Evolutionary conservation across 2,797 vertebrate genomes (phyloP), one percentile per base, ranked within the genome.

Genomic region (Microcaecilia unicolor): DNA sequence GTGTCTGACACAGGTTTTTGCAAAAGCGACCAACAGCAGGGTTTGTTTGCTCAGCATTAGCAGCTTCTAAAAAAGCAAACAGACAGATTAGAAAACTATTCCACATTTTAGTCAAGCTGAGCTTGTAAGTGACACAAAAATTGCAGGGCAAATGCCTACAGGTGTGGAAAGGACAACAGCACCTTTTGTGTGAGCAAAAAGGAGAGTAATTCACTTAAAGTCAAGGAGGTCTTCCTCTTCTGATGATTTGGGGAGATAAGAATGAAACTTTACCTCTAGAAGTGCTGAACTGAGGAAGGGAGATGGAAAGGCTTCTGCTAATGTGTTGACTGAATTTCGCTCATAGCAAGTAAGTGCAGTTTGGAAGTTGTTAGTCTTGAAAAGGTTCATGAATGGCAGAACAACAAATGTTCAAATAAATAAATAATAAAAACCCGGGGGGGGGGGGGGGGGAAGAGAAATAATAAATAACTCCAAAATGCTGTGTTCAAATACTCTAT

Each of bases 201-300:
- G 49, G 22, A 29, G 34, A 53, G 41, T 56, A 52, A 61, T 68
- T 66, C 48, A 32, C 25, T 61, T 53, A 51, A 31, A 59, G 46
- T 37, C 55, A 52, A 58, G 51, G 53, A 3, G 2, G 40, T 44
- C 48, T 78, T 78, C 71, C 71, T 69, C 23, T 41, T 48, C 38
- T 2, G 78, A 83, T 81, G 2, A 4, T 30, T 49, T 42, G 20
- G 2, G 6, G n/a, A 70, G 77, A 83, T 85, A 82, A 78, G 30
- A 43, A 33, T 74, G 69, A 78, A 78, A 80, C 34, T 28, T 43
- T 65, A 79, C 33, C 64, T 66, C 41, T 13, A n/a, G 33, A 29
- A 37, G 11, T 41, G 23, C 41, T 30, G 35, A 55, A 15, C 23
- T 51, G 55, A 43, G 33, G 44, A 46, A 25, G 36, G 18, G 42